Percentiles rank a stretch among this genome's conserved stretches.
Evolutionary conservation across 2,113 vertebrate species (phyloP).

Genomic region (Gracilinanus agilis): DNA sequence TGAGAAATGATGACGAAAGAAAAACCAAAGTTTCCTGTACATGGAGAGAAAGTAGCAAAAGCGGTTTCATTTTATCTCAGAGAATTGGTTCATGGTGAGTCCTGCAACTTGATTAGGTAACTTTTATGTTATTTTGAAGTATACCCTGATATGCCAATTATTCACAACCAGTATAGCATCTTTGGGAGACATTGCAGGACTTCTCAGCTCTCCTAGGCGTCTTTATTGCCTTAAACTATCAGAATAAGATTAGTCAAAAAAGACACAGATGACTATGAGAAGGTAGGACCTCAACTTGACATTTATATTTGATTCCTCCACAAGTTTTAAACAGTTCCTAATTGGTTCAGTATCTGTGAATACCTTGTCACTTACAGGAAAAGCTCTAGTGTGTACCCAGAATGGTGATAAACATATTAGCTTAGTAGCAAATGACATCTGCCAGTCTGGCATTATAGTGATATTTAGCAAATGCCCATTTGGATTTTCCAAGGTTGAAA

Average conservation of each 20-base stretch:
- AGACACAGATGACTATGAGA: constrained; percentile 5
- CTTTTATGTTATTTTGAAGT: background rate
- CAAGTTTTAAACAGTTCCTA: background rate
- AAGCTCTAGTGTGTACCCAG: constrained; percentile 89
- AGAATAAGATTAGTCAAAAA: constrained; percentile 14
- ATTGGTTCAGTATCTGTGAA: constrained; percentile 86
- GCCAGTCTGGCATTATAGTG: background rate
- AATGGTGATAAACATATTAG: constrained; percentile 82
- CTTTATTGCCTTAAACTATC: constrained; percentile 24
- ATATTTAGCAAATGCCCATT: background rate
- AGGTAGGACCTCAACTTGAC: background rate
- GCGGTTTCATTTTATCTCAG: background rate
- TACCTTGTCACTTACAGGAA: constrained; percentile 92
- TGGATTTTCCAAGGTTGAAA: constrained; percentile 84
- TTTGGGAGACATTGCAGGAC: background rate
- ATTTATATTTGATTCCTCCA: constrained; percentile 5
- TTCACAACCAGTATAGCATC: background rate
- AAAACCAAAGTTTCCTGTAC: constrained; percentile 28
- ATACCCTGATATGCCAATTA: constrained; percentile 23
- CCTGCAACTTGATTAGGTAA: background rate
- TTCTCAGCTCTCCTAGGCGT: background rate
- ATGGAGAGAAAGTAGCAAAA: background rate
- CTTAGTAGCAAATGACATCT: background rate
- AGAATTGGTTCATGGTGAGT: background rate
- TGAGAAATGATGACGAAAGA: constrained; percentile 23